Evolutionary conservation across 2,797 vertebrate species (phyloP), one percentile per base, ranked within the genome.

Genomic region (Sebastes elongatus): DNA sequence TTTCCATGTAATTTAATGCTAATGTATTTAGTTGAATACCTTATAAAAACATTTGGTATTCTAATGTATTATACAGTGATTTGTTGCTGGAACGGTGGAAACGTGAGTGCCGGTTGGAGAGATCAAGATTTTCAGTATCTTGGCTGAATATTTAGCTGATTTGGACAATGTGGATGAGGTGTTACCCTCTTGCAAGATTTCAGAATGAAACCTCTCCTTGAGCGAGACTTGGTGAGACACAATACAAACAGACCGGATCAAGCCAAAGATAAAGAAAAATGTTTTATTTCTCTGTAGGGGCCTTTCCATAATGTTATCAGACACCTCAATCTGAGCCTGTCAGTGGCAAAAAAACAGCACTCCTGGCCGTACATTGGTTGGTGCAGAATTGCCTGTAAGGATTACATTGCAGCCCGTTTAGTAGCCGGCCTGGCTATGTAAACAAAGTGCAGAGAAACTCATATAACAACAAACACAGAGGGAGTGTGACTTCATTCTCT

Each of bases 21-120:
- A 32, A 65, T 81, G 25, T 60, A 7, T 61, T 72, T 65, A 56
- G 16, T 71, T 30, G 0, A 81, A 71, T 60, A 25, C 5, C 28
- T 42, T 35, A 64, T 78, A 69, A 59, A 82, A 73, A 16, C 9
- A 56, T 78, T 80, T 74, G 27, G 7, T 33, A 35, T 23, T 80
- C 38, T 42, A 75, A 77, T 76, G 9, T 70, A 60, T 30, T 80
- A 81, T 80, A 70, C 52, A 60, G 42, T 46, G 42, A 46, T 18
- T 46, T 46, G 42, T 46, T 46, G 42, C 16, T 1, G 6, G 6
- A 18, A 18, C 46, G 46, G 46, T 49, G 46, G 18, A 49, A 49
- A 49, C 18, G 2, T 49, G 46, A 20, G 46, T 46, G 42, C 14
- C 16, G 6, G 42, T 46, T 46, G 42, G 42, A 46, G 42, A 46